phyloP scores from a whole-genome alignment of 2,888 invertebrate species.

The Acleris holmiana region DNA sequence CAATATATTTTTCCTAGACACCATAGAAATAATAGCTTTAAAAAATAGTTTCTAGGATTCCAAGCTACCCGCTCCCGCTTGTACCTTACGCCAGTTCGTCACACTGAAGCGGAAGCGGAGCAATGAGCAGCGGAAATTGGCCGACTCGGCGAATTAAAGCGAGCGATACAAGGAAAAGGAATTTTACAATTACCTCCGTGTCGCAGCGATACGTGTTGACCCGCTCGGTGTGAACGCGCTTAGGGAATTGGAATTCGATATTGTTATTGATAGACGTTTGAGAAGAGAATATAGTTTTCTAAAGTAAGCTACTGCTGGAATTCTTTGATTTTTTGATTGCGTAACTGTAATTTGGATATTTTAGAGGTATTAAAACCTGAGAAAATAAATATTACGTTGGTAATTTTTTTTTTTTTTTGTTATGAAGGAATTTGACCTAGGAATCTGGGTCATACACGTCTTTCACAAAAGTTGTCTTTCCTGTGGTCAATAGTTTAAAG shows the following conservation, averaged over 20 bases:
- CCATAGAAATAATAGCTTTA: too few species aligned
- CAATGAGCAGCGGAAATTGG: slow-evolving; percentile 69
- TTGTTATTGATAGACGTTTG: not conserved
- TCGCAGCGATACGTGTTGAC: slow-evolving; percentile 36
- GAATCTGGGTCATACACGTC: too few species aligned
- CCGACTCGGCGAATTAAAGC: slow-evolving; percentile 66
- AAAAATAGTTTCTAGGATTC: not conserved
- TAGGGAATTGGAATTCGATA: not conserved
- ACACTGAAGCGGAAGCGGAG: slow-evolving; percentile 53
- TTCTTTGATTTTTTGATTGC: too few species aligned
- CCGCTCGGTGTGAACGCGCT: slow-evolving; percentile 12
- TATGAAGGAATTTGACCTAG: too few species aligned
- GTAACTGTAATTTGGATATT: too few species aligned
- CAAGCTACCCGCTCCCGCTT: not conserved
- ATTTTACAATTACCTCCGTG: slow-evolving; percentile 54
- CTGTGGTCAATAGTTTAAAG: too few species aligned
- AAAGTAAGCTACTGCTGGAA: too few species aligned
- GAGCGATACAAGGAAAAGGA: slow-evolving; percentile 54
- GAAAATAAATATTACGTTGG: too few species aligned
- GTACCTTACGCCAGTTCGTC: slow-evolving; percentile 31
- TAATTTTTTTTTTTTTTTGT: too few species aligned
- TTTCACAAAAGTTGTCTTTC: too few species aligned
- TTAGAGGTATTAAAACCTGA: too few species aligned
- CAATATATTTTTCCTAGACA: too few species aligned
- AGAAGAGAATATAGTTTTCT: not conserved